Evolutionary conservation across 1,140 invertebrate species (phyloP).

Genomic region (Maconellicoccus hirsutus): DNA sequence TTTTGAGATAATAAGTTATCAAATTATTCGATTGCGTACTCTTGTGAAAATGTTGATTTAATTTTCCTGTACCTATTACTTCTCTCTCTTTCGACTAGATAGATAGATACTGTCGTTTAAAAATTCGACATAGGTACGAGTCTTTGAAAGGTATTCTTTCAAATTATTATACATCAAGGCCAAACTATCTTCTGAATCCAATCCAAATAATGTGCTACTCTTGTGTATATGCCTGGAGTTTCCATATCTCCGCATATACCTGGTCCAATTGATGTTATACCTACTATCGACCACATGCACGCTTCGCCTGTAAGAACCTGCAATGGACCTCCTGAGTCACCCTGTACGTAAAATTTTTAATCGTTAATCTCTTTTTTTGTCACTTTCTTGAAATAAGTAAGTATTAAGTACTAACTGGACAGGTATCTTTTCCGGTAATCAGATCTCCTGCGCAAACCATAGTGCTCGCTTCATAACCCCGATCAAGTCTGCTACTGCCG

Average conservation of each 20-base stretch:
- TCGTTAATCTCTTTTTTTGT: too few relatives aligned
- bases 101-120: too few relatives aligned
- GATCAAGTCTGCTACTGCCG: neutral
- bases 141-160: too few relatives aligned
- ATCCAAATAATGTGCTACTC: conserved; percentile 48
- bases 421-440: conserved; percentile 59
- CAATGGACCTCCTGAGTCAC: conserved; percentile 51
- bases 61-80: too few relatives aligned
- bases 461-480: conserved; percentile 28
- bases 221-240: conserved; percentile 52
- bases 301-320: conserved; percentile 29
- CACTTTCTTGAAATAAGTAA: too few relatives aligned
- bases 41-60: too few relatives aligned
- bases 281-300: conserved; percentile 42
- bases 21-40: too few relatives aligned
- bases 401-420: conserved; percentile 43
- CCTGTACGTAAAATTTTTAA: too few relatives aligned
- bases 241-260: conserved; percentile 42
- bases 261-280: conserved; percentile 49
- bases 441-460: conserved; percentile 56
- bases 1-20: too few relatives aligned
- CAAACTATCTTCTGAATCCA: conserved; percentile 53
- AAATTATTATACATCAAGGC: too few relatives aligned
- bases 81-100: too few relatives aligned
- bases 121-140: too few relatives aligned